These are phyloP conservation scores for Sylvia borin DNA, from an alignment of 2,797 vertebrate genomes.

Conservation along the genomic window DNA sequence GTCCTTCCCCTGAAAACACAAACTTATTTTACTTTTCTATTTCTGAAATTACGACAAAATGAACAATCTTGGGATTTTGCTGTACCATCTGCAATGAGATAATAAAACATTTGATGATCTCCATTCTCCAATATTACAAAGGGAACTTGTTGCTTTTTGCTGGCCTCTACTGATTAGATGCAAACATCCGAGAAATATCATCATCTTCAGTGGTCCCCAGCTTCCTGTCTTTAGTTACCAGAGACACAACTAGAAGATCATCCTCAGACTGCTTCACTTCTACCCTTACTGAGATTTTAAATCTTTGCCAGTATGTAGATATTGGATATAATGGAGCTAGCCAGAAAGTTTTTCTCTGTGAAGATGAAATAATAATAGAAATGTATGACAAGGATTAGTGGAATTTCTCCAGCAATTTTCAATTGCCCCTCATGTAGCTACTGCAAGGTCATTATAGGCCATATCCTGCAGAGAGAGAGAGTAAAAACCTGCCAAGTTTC, in stretches of 20 bases:
- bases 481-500: not conserved
- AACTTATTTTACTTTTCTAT: not conserved
- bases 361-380: not conserved
- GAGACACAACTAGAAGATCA: not conserved
- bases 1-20: not conserved
- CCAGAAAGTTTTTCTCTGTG: not conserved
- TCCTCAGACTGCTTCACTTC: not conserved
- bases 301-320: not conserved
- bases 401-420: not conserved
- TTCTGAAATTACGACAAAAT: not conserved
- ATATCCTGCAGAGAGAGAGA: not conserved
- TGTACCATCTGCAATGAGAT: not conserved
- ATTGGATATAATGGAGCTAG: rapidly evolving
- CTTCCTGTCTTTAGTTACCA: not conserved
- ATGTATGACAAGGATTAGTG: not conserved
- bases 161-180: not conserved
- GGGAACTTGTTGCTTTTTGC: not conserved
- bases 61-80: not conserved
- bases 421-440: not conserved
- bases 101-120: not conserved
- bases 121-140: not conserved
- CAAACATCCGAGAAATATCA: not conserved
- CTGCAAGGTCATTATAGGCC: not conserved
- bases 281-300: not conserved
- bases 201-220: not conserved